A percentile compares a stretch with the other conserved stretches of the same genome.
Conservation (phyloP, 2,113 vertebrate species). For the Galbula dea region DNA sequence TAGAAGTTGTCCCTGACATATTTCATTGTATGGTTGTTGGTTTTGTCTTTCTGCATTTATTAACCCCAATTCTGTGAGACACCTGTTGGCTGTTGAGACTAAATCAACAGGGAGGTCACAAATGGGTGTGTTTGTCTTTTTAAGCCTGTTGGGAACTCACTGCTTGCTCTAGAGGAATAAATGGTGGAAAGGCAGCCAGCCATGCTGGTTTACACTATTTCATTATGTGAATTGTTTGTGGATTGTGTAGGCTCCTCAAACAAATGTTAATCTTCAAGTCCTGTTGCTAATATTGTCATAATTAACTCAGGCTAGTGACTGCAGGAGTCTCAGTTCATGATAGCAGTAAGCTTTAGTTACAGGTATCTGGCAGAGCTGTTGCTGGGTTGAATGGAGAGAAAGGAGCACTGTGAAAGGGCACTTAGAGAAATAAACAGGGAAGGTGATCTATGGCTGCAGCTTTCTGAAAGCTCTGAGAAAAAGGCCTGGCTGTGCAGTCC, state of each 20-base stretch:
- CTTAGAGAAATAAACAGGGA: not conserved
- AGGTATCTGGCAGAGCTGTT: not conserved
- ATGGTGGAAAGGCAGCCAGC: not conserved
- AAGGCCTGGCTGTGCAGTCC: not conserved
- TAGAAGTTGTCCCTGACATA: not conserved
- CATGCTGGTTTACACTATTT: not conserved
- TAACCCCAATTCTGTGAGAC: not conserved
- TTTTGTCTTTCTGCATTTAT: constrained; percentile 18
- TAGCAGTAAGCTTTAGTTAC: not conserved
- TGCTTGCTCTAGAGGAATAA: not conserved
- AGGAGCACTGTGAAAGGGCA: not conserved
- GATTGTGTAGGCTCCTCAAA: not conserved
- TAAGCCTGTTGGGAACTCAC: not conserved
- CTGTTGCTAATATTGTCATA: not conserved
- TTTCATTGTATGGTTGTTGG: not conserved
- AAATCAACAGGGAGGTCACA: constrained; percentile 14
- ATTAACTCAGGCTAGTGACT: not conserved
- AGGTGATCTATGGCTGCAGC: not conserved
- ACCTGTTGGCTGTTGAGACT: constrained; percentile 11
- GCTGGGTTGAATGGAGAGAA: not conserved
- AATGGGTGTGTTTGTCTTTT: not conserved
- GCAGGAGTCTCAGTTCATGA: not conserved
- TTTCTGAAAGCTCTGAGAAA: not conserved
- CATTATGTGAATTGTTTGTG: not conserved
- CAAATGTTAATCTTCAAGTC: constrained; percentile 18